Evolutionary conservation across 2,888 invertebrate genomes (phyloP), one percentile per base, ranked within the genome.

Genomic region (Zonitis immaculata): DNA sequence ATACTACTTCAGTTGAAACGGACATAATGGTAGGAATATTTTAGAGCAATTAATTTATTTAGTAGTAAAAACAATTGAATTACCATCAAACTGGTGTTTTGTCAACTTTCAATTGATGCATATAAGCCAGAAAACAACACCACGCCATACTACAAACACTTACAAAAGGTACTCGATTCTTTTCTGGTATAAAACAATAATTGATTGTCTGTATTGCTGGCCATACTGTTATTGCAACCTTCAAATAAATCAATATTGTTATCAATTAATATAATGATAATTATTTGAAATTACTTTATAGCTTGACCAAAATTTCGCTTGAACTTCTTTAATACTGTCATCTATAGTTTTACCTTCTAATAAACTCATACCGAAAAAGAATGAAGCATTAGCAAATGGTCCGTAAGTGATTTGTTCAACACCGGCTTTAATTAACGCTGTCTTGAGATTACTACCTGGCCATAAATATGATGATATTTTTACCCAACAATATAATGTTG

Each of bases 401-500:
- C 82, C 82, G 69, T 83, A 84, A n/a, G 80, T 77, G 46, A 81
- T 68, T 74, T 84, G 83, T 64, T 84, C 84, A 18, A 78, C 66
- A 12, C 76, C 52, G 32, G 78, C 79, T 82, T 92, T 92, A 32
- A 83, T 82, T 9, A 91, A 68, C 11, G 88, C 89, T 57, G 84
- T 84, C 69, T 80, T 81, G 30, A 91, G 68, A 52, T 84, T 82
- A 56, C 79, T 82, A 45, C 83, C 82, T 20, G 91, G 91, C 86
- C 89, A 90, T 73, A 91, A 78, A 48, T 80, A 79, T 62, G 83
- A 84, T 11, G 89, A 87, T 46, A 89, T 73, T 70, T 83, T 85
- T 44, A 93, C 77, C 91, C 91, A 91, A 51, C 82, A 81, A 67
- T 89, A 91, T 0, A 91, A 75, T 4, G 89, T 88, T 11, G 91